Evolutionary conservation across 35 echinoderm and acorn worm species (phyloP).

Genomic region (Ptychodera flava): DNA sequence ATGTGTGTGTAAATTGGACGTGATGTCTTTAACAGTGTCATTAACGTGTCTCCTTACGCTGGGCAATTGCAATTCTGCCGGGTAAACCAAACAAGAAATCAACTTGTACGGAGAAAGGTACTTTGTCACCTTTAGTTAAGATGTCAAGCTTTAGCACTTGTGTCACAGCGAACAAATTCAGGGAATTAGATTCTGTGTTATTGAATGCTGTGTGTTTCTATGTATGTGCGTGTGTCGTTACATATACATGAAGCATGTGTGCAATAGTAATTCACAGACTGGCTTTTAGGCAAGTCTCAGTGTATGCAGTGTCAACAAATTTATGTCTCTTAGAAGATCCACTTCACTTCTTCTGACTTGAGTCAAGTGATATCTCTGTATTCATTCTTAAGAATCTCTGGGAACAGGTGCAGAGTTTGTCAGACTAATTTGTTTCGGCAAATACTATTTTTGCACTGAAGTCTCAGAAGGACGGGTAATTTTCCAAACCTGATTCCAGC

Average conservation of each 20-base stretch:
- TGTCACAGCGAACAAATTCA: not conserved
- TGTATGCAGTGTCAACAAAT: too few relatives aligned
- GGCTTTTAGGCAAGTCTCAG: not conserved
- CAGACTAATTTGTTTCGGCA: not conserved
- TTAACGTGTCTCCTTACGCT: not conserved
- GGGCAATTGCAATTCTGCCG: not conserved
- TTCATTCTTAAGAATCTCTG: too few relatives aligned
- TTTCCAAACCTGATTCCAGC: too few relatives aligned
- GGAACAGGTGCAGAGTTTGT: not conserved
- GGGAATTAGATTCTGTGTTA: not conserved
- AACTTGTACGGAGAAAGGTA: not conserved
- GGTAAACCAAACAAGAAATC: not conserved
- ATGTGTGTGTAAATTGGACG: not conserved
- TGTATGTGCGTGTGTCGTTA: not conserved
- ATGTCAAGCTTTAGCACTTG: not conserved
- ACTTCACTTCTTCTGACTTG: too few relatives aligned
- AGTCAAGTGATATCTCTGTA: too few relatives aligned
- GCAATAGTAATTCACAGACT: too few relatives aligned
- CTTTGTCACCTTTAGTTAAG: not conserved
- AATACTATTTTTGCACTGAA: not conserved
- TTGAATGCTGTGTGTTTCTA: not conserved
- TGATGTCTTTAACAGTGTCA: not conserved
- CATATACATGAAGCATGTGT: too few relatives aligned
- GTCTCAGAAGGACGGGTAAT: not conserved
- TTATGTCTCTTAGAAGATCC: too few relatives aligned